Percentiles rank a stretch among this genome's conserved stretches.
phyloP scores from a whole-genome alignment of 1,140 invertebrate genomes.

The Globodera rostochiensis region DNA sequence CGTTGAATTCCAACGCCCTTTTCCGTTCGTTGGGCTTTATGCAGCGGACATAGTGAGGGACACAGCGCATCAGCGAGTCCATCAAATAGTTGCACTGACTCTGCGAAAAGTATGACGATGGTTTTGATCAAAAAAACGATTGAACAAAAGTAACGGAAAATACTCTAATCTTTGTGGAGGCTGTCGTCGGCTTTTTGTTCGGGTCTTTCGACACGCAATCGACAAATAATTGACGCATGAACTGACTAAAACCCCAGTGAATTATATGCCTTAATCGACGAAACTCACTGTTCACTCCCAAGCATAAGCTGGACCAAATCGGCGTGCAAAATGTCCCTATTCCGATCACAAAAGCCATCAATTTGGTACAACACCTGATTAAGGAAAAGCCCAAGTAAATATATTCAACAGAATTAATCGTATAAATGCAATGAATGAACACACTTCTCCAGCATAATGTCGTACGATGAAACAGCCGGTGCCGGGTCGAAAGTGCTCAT shows the following conservation, averaged over 20 bases:
- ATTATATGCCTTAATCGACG: slow-evolving; percentile 16
- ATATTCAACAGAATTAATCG: background rate
- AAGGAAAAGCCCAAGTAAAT: background rate
- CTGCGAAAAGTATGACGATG: slow-evolving; percentile 51
- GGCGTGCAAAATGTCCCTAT: slow-evolving; percentile 76
- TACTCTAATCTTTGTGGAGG: slow-evolving; percentile 76
- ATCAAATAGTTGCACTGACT: slow-evolving; percentile 77
- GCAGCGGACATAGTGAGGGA: slow-evolving; percentile 77
- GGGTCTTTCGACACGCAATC: slow-evolving; percentile 70
- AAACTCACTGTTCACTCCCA: slow-evolving; percentile 73
- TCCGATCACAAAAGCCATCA: slow-evolving; percentile 78
- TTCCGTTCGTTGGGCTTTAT: slow-evolving; percentile 81
- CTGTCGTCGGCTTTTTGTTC: slow-evolving; percentile 75
- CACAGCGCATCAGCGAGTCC: slow-evolving; percentile 75
- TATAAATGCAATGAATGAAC: slow-evolving; percentile 41
- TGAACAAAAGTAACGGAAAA: background rate
- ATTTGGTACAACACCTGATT: slow-evolving; percentile 73
- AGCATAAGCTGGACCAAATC: slow-evolving; percentile 79
- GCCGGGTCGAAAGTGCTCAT: slow-evolving; percentile 73
- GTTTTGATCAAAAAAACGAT: background rate
- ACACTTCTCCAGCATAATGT: slow-evolving; percentile 75
- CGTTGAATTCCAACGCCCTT: slow-evolving; percentile 77
- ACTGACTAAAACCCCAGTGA: slow-evolving; percentile 68
- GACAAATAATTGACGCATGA: slow-evolving; percentile 74
- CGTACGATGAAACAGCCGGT: slow-evolving; percentile 74